A percentile compares a stretch with the other conserved stretches of the same genome.
These are phyloP conservation scores for Tetragnatha versicolor DNA, from an alignment of 1,140 invertebrate species.

Conservation along the genomic window DNA sequence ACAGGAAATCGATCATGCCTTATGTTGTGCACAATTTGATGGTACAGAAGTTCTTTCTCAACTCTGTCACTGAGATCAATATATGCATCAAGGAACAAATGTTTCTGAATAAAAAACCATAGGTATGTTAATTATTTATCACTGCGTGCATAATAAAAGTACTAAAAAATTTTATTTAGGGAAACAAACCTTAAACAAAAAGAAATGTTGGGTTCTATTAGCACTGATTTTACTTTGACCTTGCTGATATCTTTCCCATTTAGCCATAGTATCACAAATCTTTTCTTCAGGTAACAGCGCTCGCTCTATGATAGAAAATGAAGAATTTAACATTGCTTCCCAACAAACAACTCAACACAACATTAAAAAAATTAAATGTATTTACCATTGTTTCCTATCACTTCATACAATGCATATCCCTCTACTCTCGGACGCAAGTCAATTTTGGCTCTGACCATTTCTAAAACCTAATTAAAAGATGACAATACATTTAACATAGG, in stretches of 20 bases:
- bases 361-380: background rate
- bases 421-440: constrained; percentile 83
- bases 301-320: constrained; percentile 71
- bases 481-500: background rate
- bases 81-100: constrained; percentile 86
- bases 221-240: constrained; percentile 56
- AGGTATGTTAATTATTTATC: constrained; percentile 9
- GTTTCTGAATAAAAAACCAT: constrained; percentile 85
- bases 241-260: constrained; percentile 82
- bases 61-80: constrained; percentile 86
- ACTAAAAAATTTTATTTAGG: background rate
- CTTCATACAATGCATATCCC: constrained; percentile 82
- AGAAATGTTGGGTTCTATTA: constrained; percentile 63
- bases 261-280: constrained; percentile 91
- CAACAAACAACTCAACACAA: background rate
- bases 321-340: background rate
- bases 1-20: constrained; percentile 89
- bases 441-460: constrained; percentile 90
- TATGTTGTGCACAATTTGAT: constrained; percentile 90
- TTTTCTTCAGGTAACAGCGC: constrained; percentile 85
- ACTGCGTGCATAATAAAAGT: background rate
- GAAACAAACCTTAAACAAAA: constrained; percentile 65
- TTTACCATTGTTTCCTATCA: constrained; percentile 70
- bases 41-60: constrained; percentile 94
- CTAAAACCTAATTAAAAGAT: constrained; percentile 70